Percentiles rank a stretch among this genome's conserved stretches.
phyloP scores from a whole-genome alignment of 2,113 vertebrate genomes.

The Ctenodactylus gundi region DNA sequence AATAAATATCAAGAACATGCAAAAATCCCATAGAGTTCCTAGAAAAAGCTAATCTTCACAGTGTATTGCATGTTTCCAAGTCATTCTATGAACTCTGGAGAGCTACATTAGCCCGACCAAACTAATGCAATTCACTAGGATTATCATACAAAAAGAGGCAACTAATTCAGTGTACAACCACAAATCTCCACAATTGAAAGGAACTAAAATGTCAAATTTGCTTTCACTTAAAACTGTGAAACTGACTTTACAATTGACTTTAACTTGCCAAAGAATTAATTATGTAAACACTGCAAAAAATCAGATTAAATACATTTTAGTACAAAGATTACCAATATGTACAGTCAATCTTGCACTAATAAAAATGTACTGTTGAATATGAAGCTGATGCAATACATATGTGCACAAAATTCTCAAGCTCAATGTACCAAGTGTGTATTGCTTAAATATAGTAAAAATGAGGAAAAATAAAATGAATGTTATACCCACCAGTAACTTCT shows the following conservation, averaged over 20 bases:
- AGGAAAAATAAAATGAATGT: too few relatives aligned
- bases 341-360: conserved; percentile 27
- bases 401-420: too few relatives aligned
- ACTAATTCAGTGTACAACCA: background rate
- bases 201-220: background rate
- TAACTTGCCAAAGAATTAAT: background rate
- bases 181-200: background rate
- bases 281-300: conserved; percentile 6
- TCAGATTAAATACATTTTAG: conserved; percentile 1
- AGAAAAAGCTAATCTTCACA: background rate
- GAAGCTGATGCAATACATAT: too few relatives aligned
- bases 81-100: background rate
- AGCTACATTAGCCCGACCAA: background rate
- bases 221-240: conserved; percentile 30
- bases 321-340: background rate
- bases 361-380: too few relatives aligned
- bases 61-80: background rate
- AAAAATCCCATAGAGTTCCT: background rate
- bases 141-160: background rate
- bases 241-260: background rate
- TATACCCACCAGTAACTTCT: background rate
- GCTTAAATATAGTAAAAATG: too few relatives aligned
- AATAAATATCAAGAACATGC: background rate
- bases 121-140: background rate
- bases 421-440: too few relatives aligned